Conservation (phyloP, 2,888 invertebrate species). For the Cephus spinipes region DNA sequence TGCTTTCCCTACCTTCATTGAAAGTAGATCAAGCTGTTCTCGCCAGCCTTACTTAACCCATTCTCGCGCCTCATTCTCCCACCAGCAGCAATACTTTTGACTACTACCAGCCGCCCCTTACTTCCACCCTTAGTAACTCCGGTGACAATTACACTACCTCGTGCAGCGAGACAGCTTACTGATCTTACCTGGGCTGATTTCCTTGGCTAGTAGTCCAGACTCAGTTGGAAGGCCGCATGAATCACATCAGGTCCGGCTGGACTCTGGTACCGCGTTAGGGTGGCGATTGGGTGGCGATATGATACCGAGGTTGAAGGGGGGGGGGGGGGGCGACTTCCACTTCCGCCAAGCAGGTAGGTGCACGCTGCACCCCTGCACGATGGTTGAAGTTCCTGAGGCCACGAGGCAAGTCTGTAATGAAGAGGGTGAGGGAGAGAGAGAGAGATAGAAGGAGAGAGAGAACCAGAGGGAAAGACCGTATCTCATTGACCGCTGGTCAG, state of each 20-base stretch:
- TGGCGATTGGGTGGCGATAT: neutral
- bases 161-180: too few relatives aligned
- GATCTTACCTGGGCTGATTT: too few relatives aligned
- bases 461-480: conserved; percentile 55
- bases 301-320: neutral
- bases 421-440: neutral
- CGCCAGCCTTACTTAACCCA: neutral
- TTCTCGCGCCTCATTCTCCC: too few relatives aligned
- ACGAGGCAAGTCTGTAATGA: conserved; percentile 3
- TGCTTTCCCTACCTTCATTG: conserved; percentile 6
- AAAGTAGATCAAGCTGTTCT: conserved; percentile 10
- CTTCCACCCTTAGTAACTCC: too few relatives aligned
- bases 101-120: too few relatives aligned
- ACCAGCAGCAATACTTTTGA: too few relatives aligned
- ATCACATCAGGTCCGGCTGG: neutral
- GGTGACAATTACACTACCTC: too few relatives aligned
- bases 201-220: too few relatives aligned
- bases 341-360: neutral
- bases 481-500: conserved; percentile 66
- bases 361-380: neutral
- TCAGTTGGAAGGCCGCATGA: neutral
- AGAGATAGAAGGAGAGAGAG: conserved; percentile 11
- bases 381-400: neutral
- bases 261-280: too few relatives aligned
- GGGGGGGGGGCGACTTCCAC: neutral